Percentiles rank a stretch among this genome's conserved stretches.
These are phyloP conservation scores for Eupithecia dodoneata DNA, from an alignment of 2,888 invertebrate species.

Conservation along the genomic window DNA sequence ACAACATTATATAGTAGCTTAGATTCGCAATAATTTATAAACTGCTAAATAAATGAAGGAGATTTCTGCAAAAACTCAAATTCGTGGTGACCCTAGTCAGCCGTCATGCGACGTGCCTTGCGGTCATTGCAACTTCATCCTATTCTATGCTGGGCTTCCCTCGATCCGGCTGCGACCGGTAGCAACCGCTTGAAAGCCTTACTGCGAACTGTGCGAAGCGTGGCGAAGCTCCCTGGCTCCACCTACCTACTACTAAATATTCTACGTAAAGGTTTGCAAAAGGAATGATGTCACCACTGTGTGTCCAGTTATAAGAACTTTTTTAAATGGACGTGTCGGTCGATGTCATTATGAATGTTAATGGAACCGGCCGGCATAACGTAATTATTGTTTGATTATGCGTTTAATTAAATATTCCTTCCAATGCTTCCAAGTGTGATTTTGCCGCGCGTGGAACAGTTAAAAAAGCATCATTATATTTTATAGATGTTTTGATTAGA, in stretches of 20 bases:
- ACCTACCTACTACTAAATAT: neutral
- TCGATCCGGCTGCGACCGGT: slow-evolving; percentile 51
- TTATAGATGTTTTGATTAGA: too few relatives aligned
- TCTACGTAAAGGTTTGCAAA: neutral
- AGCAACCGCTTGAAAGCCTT: slow-evolving; percentile 53
- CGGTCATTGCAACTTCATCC: neutral
- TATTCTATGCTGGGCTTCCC: slow-evolving; percentile 42
- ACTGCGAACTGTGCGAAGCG: slow-evolving; percentile 5
- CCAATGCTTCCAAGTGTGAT: too few relatives aligned
- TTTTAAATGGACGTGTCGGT: neutral
- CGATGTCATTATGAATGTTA: neutral
- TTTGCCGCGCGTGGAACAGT: neutral
- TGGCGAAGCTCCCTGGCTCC: slow-evolving; percentile 20
- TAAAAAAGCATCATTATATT: neutral
- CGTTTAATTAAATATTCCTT: too few relatives aligned
- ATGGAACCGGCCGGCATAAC: neutral
- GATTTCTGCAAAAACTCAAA: neutral
- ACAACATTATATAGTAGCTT: neutral
- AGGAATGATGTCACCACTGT: neutral
- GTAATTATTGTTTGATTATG: neutral
- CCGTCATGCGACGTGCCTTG: neutral
- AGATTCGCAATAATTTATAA: neutral
- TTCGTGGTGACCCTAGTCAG: neutral
- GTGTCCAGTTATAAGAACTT: neutral
- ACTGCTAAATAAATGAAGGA: neutral